Conservation (phyloP, 2,888 invertebrate genomes). For the Clitarchus hookeri region DNA sequence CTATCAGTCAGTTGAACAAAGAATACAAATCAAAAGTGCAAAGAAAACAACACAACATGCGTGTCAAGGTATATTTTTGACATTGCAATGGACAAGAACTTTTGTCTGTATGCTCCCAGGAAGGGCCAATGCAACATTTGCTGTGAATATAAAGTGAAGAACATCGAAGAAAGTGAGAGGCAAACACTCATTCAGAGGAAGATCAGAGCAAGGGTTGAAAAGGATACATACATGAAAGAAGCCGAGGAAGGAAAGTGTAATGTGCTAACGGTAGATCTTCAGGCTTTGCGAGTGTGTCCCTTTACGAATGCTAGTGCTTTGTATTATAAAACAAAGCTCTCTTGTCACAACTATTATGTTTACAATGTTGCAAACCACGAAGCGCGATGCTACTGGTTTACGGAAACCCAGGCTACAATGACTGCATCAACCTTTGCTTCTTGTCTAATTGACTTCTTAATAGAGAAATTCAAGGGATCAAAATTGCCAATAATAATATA, state of each 20-base stretch:
- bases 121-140: too few species aligned
- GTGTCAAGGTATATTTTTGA: too few species aligned
- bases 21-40: too few species aligned
- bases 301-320: background rate
- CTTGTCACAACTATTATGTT: constrained; percentile 11
- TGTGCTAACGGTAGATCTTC: background rate
- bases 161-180: too few species aligned
- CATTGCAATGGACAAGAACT: too few species aligned
- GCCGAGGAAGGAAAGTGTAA: background rate
- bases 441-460: background rate
- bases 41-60: too few species aligned
- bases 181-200: background rate
- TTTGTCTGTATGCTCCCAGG: too few species aligned
- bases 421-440: background rate
- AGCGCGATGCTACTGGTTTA: background rate
- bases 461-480: background rate
- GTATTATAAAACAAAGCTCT: constrained; percentile 8
- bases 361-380: background rate
- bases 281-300: background rate
- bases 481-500: background rate
- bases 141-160: too few species aligned
- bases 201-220: background rate
- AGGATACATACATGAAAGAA: background rate
- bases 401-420: background rate
- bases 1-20: too few species aligned